Evolutionary conservation across 2,113 vertebrate species (phyloP).

Genomic region (Chinchilla lanigera): DNA sequence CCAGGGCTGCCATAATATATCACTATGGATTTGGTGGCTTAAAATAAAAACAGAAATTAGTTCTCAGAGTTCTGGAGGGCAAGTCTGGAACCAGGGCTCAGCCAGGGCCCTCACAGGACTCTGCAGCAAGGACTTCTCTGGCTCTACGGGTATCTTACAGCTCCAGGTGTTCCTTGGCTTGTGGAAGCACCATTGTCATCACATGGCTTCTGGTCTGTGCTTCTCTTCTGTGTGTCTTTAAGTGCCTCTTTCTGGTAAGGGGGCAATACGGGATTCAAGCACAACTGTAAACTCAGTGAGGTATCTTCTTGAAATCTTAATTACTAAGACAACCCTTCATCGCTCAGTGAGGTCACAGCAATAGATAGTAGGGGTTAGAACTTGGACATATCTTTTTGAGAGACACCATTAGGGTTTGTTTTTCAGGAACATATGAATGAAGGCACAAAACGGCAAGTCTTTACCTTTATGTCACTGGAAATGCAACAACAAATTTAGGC

Average conservation of each 20-base stretch:
- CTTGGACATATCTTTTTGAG: not conserved
- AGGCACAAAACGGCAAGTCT: not conserved
- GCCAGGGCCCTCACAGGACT: not conserved
- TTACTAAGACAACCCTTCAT: not conserved
- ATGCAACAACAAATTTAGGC: not conserved
- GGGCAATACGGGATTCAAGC: too few relatives aligned
- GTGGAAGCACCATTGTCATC: accelerated
- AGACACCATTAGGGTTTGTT: not conserved
- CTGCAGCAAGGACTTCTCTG: not conserved
- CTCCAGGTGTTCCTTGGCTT: not conserved
- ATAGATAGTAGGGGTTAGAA: not conserved
- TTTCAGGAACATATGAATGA: not conserved
- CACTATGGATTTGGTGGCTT: not conserved
- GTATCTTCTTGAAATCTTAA: not conserved
- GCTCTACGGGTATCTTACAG: accelerated
- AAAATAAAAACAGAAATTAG: not conserved
- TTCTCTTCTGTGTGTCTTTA: not conserved
- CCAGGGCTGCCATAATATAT: not conserved
- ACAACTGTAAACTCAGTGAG: too few relatives aligned
- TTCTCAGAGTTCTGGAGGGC: not conserved
- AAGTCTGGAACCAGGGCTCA: not conserved
- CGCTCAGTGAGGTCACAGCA: not conserved
- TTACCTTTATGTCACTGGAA: not conserved
- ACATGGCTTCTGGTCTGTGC: too few relatives aligned
- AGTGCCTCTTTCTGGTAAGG: not conserved